Base-by-base conservation (phyloP, 1,140 invertebrate genomes). In the Odontomachus brunneus region DNA sequence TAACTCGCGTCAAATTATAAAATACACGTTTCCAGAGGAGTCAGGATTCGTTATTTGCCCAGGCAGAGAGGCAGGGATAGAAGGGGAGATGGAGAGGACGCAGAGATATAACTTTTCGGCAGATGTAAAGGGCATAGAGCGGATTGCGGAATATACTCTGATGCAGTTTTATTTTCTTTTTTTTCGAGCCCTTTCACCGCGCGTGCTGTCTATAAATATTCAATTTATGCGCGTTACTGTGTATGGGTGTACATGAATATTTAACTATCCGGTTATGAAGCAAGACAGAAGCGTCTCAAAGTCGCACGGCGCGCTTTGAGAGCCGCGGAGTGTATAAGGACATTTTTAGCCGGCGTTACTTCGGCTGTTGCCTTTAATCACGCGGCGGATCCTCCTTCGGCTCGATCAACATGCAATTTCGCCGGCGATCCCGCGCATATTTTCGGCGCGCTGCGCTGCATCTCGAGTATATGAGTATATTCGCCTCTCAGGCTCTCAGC, bases 341-440 rank as follows among this genome's bases (percentile, higher is more conserved):
- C 22, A 82, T 80, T 80, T 80, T 71, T 71, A 80, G 33, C 22
- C 9, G n/a, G n/a, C 57, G 69, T 80, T 69, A 80, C 75, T 69
- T 80, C 69, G 9, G 38, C 38, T 44, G 38, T 44, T 69, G 51
- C 65, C 48, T 80, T 80, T 67, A 80, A 80, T 80, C 65, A 57
- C 57, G 22, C 66, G 62, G 3, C 38, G 0, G 9, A 44, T 44
- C 9, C 29, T 80, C 24, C 63, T 80, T 67, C 7, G 38, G 71
- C 51, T 71, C 29, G 65, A 80, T 71, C 51, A 59, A 51, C 51
- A 80, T 71, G 38, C 69, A 71, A 80, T 80, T 71, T 57, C 22
- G 51, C 66, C 55, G 69, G 60, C 75, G 29, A 38, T 38, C 65
- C 57, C 51, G 17, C 9, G 60, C 62, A 66, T 53, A 66, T 65